Base-by-base conservation (phyloP, 2,888 invertebrate genomes). In the Eustalomyia histrio region DNA sequence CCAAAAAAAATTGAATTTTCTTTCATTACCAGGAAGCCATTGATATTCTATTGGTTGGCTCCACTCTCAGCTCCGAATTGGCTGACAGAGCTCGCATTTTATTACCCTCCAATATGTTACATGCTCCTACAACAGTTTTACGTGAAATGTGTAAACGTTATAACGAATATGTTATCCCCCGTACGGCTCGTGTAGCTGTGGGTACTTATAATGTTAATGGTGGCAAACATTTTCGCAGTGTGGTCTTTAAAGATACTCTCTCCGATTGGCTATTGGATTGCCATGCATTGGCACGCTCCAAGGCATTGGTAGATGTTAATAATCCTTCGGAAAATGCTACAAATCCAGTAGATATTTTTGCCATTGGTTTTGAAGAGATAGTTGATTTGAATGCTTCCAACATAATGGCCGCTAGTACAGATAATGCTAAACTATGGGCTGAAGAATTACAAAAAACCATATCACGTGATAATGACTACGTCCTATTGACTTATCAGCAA, bases 201-300 rank as follows among this genome's bases (percentile, higher is more conserved):
- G 99, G 98, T 16, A 99, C 99, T 0, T 99, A 99, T 92, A 99
- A 99, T 91, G 99, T 99, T 0, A 99, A 99, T 91, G 99, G 99
- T 52, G 99, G 99, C 3, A 99, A 98, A 91, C 98, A 99, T 91
- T 99, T 99, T 88, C 94, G 98, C 84, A 98, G 97, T 90, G 95
- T 99, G 71, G 99, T 97, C 33, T 97, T 97, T 89, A 98, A 97
- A 90, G 96, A 97, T 89, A 94, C 96, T 0, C 90, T 97, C 47
- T 93, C 96, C 14, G 97, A 97, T 91, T 97, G 97, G 97, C 91
- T 99, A 29, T 91, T 98, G 57, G 98, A 98, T 90, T 95, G 96
- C 57, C 95, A 94, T 71, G 92, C 93, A 82, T 89, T 92, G 82
- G 91, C 92, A n/a, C 88, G 89, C 14, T 90, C 91, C 8, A 90